These are phyloP conservation scores for Bufotes viridis DNA, from an alignment of 2,797 vertebrate genomes.

Conservation along the genomic window DNA sequence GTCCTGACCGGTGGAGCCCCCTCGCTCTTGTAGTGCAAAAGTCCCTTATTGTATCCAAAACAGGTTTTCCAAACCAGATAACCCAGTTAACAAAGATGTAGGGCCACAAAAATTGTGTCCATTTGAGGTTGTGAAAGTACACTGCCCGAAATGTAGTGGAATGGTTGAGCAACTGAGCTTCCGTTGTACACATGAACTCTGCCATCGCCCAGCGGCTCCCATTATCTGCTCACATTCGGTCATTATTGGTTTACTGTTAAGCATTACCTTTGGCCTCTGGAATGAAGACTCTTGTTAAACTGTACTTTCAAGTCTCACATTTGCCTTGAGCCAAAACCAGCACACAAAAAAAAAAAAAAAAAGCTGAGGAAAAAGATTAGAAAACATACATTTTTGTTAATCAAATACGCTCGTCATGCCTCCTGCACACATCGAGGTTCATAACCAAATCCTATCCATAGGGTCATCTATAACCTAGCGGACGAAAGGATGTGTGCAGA, in stretches of 20 bases:
- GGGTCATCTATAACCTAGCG: not conserved
- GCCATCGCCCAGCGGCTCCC: not conserved
- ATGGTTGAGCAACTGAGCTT: not conserved
- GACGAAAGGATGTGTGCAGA: not conserved
- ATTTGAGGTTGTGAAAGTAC: not conserved
- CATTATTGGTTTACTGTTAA: not conserved
- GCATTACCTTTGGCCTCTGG: constrained; percentile 18
- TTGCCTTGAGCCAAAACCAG: not conserved
- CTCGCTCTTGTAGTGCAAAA: too few relatives aligned
- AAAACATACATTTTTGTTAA: not conserved
- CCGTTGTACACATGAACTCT: not conserved
- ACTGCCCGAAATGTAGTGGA: not conserved
- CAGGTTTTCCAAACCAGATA: too few relatives aligned
- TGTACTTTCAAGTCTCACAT: not conserved
- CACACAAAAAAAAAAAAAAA: not conserved
- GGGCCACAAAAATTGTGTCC: not conserved
- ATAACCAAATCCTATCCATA: not conserved
- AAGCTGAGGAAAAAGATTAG: not conserved
- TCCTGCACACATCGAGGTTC: not conserved
- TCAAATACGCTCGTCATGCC: not conserved
- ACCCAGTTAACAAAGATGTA: not conserved
- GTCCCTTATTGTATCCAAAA: too few relatives aligned
- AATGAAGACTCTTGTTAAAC: not conserved
- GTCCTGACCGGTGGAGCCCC: too few relatives aligned
- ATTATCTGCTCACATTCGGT: not conserved